Conservation (phyloP, 2,113 vertebrate species). For the Melanotaenia duboulayi region DNA sequence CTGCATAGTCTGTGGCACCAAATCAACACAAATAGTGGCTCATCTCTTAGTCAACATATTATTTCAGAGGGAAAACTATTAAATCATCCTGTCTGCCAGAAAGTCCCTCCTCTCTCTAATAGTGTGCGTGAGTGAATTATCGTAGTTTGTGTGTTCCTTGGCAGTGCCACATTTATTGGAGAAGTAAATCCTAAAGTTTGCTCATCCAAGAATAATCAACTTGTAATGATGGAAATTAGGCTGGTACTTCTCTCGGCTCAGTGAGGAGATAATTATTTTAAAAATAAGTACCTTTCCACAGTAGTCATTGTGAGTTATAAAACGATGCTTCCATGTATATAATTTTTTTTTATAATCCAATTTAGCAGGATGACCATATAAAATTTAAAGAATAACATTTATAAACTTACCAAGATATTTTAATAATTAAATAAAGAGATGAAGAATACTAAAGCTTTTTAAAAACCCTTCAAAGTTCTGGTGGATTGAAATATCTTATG, state of each 20-base stretch:
- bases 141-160: conserved; percentile 6
- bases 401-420: not conserved
- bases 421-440: not conserved
- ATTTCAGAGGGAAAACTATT: conserved; percentile 33
- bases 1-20: conserved; percentile 16
- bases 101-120: conserved; percentile 34
- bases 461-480: not conserved
- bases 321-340: not conserved
- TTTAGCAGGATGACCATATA: not conserved
- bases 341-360: too few species aligned
- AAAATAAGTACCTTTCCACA: not conserved
- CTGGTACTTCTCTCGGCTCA: conserved; percentile 25
- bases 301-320: not conserved
- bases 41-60: conserved; percentile 31
- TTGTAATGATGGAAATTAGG: conserved; percentile 33
- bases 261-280: conserved; percentile 6
- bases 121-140: conserved; percentile 1
- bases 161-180: conserved; percentile 37
- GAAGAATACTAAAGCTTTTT: not conserved
- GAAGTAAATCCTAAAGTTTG: conserved; percentile 42
- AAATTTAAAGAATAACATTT: not conserved
- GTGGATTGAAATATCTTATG: too few species aligned
- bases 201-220: conserved; percentile 48
- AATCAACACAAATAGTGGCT: conserved; percentile 41
- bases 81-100: conserved; percentile 47